These are phyloP conservation scores for Venustoraphidia nigricollis DNA, from an alignment of 2,888 invertebrate genomes.

Conservation along the genomic window DNA sequence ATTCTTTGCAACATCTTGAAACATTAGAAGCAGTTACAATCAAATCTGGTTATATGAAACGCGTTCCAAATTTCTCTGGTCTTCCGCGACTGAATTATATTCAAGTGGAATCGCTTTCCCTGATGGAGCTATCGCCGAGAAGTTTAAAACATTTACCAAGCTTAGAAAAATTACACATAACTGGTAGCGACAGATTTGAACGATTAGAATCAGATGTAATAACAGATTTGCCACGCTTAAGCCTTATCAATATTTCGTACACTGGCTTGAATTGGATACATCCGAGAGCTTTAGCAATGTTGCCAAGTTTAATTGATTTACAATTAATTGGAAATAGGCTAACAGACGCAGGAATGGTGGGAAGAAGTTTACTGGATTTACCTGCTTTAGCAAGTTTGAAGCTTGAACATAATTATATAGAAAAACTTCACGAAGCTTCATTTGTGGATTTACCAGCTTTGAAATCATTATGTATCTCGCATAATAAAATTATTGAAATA, in stretches of 20 bases:
- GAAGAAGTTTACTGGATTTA: slow-evolving; percentile 59
- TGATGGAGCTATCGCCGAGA: slow-evolving; percentile 48
- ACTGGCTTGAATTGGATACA: slow-evolving; percentile 67
- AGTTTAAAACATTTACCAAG: slow-evolving; percentile 55
- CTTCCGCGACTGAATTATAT: slow-evolving; percentile 57
- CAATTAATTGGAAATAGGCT: slow-evolving; percentile 58
- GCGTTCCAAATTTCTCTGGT: slow-evolving; percentile 57
- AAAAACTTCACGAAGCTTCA: slow-evolving; percentile 55
- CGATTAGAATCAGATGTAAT: slow-evolving; percentile 59
- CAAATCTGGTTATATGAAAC: slow-evolving; percentile 58
- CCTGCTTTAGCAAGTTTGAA: slow-evolving; percentile 53
- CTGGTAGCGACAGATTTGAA: slow-evolving; percentile 48
- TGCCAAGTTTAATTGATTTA: slow-evolving; percentile 55
- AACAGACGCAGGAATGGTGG: slow-evolving; percentile 66
- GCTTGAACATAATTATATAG: slow-evolving; percentile 56
- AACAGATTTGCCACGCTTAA: slow-evolving; percentile 48
- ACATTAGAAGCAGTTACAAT: slow-evolving; percentile 72
- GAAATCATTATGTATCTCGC: slow-evolving; percentile 48
- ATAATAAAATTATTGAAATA: slow-evolving; percentile 59
- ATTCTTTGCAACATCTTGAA: slow-evolving; percentile 57
- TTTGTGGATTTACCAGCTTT: slow-evolving; percentile 64
- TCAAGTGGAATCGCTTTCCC: slow-evolving; percentile 51
- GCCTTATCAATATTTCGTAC: slow-evolving; percentile 55
- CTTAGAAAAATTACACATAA: slow-evolving; percentile 59
- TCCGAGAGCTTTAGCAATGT: slow-evolving; percentile 53